A percentile compares a stretch with the other conserved stretches of the same genome.
These are phyloP conservation scores for Dynastes maya DNA, from an alignment of 2,888 invertebrate species.

Conservation along the genomic window DNA sequence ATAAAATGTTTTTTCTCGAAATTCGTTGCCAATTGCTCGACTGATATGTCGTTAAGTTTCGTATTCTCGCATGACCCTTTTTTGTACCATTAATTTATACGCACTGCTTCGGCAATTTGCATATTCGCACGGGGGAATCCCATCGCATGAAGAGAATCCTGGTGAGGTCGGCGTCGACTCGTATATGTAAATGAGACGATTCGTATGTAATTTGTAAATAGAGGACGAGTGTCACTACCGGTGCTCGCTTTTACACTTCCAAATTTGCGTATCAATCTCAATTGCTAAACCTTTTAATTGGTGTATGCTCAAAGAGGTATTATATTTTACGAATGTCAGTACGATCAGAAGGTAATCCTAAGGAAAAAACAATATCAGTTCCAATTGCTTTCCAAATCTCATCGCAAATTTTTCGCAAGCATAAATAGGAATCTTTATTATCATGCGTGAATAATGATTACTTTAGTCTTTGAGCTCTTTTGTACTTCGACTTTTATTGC, in stretches of 20 bases:
- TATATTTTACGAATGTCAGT: slow-evolving; percentile 5
- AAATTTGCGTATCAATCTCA: slow-evolving; percentile 56
- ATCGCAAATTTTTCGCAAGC: no score
- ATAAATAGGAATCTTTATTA: no score
- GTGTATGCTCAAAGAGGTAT: slow-evolving; percentile 50
- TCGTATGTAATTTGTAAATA: slow-evolving; percentile 58
- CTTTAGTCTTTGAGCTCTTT: no score
- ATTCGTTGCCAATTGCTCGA: no score
- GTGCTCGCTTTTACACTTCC: slow-evolving; percentile 43
- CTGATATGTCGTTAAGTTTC: neutral
- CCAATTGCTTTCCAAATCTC: no score
- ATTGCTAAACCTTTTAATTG: slow-evolving; percentile 56
- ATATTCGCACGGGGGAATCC: slow-evolving; percentile 1
- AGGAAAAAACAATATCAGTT: neutral
- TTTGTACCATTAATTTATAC: slow-evolving; percentile 11
- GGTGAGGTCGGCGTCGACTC: neutral
- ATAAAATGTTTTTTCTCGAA: neutral
- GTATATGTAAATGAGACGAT: slow-evolving; percentile 55
- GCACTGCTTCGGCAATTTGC: slow-evolving; percentile 18
- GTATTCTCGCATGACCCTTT: neutral
- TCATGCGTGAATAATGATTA: no score
- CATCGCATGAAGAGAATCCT: neutral
- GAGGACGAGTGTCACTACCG: neutral
- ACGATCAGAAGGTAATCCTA: neutral
- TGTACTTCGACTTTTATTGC: no score